Evolutionary conservation across 2,797 vertebrate genomes (phyloP), one percentile per base, ranked within the genome.

Genomic region (Arnoldichthys spilopterus): DNA sequence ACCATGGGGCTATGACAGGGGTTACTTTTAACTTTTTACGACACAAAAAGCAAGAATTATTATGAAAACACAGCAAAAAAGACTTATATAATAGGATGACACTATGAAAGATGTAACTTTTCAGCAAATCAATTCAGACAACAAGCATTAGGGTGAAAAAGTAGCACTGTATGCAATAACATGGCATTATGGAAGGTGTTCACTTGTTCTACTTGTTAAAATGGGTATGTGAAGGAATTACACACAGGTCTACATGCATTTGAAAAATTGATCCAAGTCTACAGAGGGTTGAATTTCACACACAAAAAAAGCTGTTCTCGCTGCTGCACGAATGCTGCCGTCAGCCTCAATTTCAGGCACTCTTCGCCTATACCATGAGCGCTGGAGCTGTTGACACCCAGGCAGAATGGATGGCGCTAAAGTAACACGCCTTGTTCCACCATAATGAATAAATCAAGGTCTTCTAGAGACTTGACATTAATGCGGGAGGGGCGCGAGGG

Each of bases 401-500:
- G 67, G 59, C 56, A 76, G 40, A 76, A 62, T 22, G 76, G 84
- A 78, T 74, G 77, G 72, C 61, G 49, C 67, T 43, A 73, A 56
- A 64, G 53, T 61, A 62, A 64, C 59, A 76, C 18, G 69, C 47
- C 53, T 30, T 70, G 34, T 64, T 69, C 69, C 69, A 26, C 56
- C 56, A 54, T 77, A 72, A 80, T 70, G 73, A 84, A 77, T 74
- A 82, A 73, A 76, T 80, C 72, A 70, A 64, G 69, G 63, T 53
- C 64, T 58, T 72, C 37, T 64, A 26, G 67, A 69, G 58, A 61
- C 66, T 64, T 73, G 73, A 58, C 62, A 72, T 78, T 74, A 64
- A 72, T 58, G 58, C 72, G 34, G 43, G 32, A 49, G 40, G 66
- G 68, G 20, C 24, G 43, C 26, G 49, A n/a, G 66, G 68, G 20